Conservation (phyloP, 2,888 invertebrate species). For the Scaptomyza caliginosa region DNA sequence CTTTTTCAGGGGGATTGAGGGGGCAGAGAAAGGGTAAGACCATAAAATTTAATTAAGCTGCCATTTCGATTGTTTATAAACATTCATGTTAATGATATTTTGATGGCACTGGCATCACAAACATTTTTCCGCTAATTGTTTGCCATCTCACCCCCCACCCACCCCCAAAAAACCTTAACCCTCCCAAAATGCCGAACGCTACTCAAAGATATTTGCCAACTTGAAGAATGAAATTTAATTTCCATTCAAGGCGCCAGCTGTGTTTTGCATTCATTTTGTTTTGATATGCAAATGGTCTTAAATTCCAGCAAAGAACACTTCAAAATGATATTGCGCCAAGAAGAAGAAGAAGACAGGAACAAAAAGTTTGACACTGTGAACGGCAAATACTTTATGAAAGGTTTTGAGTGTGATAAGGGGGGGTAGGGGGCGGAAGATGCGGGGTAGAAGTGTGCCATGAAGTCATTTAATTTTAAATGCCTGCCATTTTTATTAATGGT, state of each 20-base stretch:
- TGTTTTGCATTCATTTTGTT: constrained; percentile 59
- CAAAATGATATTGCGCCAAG: constrained; percentile 71
- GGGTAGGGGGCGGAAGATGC: too few relatives aligned
- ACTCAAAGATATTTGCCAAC: too few relatives aligned
- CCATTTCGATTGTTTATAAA: constrained; percentile 76
- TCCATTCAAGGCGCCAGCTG: constrained; percentile 52
- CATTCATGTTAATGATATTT: constrained; percentile 79
- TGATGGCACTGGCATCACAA: constrained; percentile 30
- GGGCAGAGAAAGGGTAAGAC: too few relatives aligned
- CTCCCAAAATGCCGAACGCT: too few relatives aligned
- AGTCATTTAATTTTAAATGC: constrained; percentile 77
- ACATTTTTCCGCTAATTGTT: constrained; percentile 76
- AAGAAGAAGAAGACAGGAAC: constrained; percentile 11
- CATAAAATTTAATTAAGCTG: constrained; percentile 75
- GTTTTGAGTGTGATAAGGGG: constrained; percentile 30
- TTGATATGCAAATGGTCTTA: constrained; percentile 73
- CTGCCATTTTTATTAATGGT: constrained; percentile 76
- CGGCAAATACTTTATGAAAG: too few relatives aligned
- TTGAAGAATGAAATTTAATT: constrained; percentile 27
- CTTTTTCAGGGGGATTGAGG: background rate
- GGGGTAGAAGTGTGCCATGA: constrained; percentile 32
- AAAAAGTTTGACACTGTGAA: too few relatives aligned
- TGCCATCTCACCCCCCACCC: constrained; percentile 31
- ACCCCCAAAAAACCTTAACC: too few relatives aligned
- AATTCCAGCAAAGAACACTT: constrained; percentile 60